Evolutionary conservation across 2,888 invertebrate genomes (phyloP).

Genomic region (Dorcus parallelipipedus): DNA sequence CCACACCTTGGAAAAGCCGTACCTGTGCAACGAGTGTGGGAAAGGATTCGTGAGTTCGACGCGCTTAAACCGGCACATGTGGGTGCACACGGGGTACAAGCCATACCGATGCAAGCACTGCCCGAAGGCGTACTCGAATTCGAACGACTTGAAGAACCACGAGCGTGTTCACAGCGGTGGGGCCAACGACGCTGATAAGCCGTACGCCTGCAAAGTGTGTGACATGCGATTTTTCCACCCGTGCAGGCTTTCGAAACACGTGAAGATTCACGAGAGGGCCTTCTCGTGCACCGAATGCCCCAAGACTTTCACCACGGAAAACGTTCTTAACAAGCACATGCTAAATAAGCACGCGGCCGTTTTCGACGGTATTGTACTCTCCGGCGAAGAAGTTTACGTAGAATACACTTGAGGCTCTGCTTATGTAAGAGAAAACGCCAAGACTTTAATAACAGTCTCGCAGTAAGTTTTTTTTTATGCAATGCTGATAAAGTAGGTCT

Average conservation of each 20-base stretch:
- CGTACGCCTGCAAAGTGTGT: slow-evolving; percentile 38
- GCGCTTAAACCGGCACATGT: slow-evolving; percentile 44
- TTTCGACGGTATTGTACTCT: slow-evolving; percentile 5
- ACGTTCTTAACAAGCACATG: slow-evolving; percentile 34
- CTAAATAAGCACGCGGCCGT: slow-evolving; percentile 29
- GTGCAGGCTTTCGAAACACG: slow-evolving; percentile 52
- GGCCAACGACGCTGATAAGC: slow-evolving; percentile 33
- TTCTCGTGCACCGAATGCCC: slow-evolving; percentile 35
- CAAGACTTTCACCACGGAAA: slow-evolving; percentile 33
- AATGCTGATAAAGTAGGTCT: too few relatives aligned
- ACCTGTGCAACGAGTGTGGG: slow-evolving; percentile 44
- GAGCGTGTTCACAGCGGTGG: slow-evolving; percentile 32
- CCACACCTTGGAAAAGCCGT: slow-evolving; percentile 44
- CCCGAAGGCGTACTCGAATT: slow-evolving; percentile 40
- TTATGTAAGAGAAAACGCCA: too few relatives aligned
- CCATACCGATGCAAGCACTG: slow-evolving; percentile 40
- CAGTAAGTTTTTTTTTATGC: too few relatives aligned
- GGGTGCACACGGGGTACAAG: slow-evolving; percentile 43
- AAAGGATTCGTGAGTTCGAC: slow-evolving; percentile 44
- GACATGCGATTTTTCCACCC: slow-evolving; percentile 40
- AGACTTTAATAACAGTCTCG: too few relatives aligned
- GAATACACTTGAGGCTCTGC: background rate
- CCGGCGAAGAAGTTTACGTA: slow-evolving; percentile 9
- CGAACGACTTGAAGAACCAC: slow-evolving; percentile 42
- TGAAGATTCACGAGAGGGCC: slow-evolving; percentile 46